These are phyloP conservation scores for Spea bombifrons DNA, from an alignment of 2,113 vertebrate genomes.

Conservation along the genomic window DNA sequence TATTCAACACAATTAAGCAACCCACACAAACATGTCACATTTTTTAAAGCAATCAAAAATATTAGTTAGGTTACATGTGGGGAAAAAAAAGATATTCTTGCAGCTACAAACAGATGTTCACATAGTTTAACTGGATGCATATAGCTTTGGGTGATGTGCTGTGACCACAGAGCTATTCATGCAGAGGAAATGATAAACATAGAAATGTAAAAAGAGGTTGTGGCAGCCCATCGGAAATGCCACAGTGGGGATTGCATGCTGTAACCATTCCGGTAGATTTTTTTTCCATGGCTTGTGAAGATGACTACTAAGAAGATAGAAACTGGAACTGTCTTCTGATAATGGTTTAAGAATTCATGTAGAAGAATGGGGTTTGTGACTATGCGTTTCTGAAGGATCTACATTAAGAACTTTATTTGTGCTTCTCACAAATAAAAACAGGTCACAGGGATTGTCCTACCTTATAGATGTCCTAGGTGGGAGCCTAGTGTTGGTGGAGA, in stretches of 20 bases:
- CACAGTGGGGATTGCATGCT: constrained; percentile 9
- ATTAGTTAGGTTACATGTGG: not conserved
- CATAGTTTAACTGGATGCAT: constrained; percentile 4
- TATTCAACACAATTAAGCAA: constrained; percentile 3
- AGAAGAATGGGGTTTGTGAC: too few species aligned
- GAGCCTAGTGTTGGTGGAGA: too few species aligned
- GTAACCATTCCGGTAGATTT: constrained; percentile 9
- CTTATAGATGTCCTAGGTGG: too few species aligned
- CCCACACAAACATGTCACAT: constrained; percentile 20
- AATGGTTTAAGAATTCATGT: not conserved
- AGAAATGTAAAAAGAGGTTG: constrained; percentile 28
- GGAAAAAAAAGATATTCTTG: not conserved
- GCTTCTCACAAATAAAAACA: too few species aligned
- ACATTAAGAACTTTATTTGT: too few species aligned
- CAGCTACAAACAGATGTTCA: constrained; percentile 26
- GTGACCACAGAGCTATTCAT: constrained; percentile 19
- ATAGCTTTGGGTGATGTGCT: constrained; percentile 1
- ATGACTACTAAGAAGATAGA: not conserved
- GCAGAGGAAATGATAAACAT: constrained; percentile 31
- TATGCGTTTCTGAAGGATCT: too few species aligned
- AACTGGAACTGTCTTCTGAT: not conserved
- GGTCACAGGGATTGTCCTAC: too few species aligned
- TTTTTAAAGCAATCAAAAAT: not conserved
- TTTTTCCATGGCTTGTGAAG: constrained; percentile 13
- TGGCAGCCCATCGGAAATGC: constrained; percentile 23